phyloP scores from a whole-genome alignment of 2,113 vertebrate species.

The Noctilio leporinus region DNA sequence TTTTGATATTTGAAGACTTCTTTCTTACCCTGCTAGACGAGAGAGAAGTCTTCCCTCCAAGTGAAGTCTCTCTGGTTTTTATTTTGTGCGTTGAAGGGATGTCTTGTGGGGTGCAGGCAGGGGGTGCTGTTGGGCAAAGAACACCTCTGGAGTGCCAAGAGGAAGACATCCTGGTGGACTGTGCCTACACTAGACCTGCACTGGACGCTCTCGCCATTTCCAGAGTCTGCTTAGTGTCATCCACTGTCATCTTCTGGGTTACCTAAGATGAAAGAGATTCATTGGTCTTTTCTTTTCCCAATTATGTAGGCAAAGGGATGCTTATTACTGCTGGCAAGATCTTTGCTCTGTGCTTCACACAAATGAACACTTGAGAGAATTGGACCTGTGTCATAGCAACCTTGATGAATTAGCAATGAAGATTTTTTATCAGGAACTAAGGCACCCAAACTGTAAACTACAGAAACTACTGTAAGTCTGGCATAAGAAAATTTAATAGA shows the following conservation, averaged over 20 bases:
- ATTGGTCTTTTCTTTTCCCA: not conserved
- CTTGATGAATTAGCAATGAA: constrained; percentile 30
- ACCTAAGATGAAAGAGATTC: not conserved
- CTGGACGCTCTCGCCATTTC: not conserved
- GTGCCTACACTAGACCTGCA: not conserved
- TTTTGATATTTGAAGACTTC: not conserved
- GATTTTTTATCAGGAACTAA: constrained; percentile 45
- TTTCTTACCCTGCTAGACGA: not conserved
- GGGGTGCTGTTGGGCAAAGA: not conserved
- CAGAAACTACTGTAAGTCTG: constrained; percentile 60
- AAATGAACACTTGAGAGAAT: constrained; percentile 53
- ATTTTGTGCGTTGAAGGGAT: not conserved
- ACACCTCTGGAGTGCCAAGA: not conserved
- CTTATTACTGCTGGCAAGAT: constrained; percentile 44
- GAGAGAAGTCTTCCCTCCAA: not conserved
- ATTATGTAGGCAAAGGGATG: constrained; percentile 27
- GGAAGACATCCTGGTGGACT: not conserved
- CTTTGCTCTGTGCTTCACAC: constrained; percentile 59
- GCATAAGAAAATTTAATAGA: not conserved
- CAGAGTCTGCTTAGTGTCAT: not conserved
- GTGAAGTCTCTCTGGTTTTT: not conserved
- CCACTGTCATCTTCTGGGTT: not conserved
- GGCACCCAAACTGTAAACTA: constrained; percentile 52
- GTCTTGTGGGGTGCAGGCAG: not conserved
- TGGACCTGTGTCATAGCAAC: constrained; percentile 33